Percentiles rank a stretch among this genome's conserved stretches.
These are phyloP conservation scores for Hippocampus abdominalis DNA, from an alignment of 2,113 vertebrate genomes.

Conservation along the genomic window DNA sequence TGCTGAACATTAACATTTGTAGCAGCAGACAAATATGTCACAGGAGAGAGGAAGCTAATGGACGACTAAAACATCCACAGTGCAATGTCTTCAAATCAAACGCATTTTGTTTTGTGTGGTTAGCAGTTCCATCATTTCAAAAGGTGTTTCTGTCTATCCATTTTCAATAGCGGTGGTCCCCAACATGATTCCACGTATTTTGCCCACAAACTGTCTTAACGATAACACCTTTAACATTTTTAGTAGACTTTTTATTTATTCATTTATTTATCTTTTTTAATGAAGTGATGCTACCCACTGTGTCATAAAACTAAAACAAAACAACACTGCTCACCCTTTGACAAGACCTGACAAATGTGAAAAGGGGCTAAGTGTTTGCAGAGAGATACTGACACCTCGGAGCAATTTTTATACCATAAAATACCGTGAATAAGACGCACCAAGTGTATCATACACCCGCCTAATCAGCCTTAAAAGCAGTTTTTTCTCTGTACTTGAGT, in stretches of 20 bases:
- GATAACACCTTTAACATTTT: not conserved
- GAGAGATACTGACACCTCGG: too few species aligned
- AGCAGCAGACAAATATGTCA: slow-evolving; percentile 27
- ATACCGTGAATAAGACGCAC: too few species aligned
- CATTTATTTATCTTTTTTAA: too few species aligned
- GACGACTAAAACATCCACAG: not conserved
- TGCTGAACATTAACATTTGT: slow-evolving; percentile 2
- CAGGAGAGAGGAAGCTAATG: slow-evolving; percentile 13
- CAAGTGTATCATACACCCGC: too few species aligned
- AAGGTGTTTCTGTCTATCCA: not conserved
- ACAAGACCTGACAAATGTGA: not conserved
- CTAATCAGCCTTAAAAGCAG: too few species aligned
- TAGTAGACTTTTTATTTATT: too few species aligned
- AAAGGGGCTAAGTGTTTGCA: too few species aligned
- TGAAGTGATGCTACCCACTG: not conserved
- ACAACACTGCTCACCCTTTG: not conserved
- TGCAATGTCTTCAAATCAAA: not conserved
- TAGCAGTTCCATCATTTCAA: not conserved
- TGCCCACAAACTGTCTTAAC: too few species aligned
- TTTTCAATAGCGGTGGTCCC: not conserved
- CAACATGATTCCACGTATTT: too few species aligned
- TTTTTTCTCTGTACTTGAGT: too few species aligned
- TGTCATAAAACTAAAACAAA: not conserved
- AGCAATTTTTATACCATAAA: too few species aligned
- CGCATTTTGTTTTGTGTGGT: not conserved